Evolutionary conservation across 2,113 vertebrate genomes (phyloP).

Genomic region (Mormoops blainvillei): DNA sequence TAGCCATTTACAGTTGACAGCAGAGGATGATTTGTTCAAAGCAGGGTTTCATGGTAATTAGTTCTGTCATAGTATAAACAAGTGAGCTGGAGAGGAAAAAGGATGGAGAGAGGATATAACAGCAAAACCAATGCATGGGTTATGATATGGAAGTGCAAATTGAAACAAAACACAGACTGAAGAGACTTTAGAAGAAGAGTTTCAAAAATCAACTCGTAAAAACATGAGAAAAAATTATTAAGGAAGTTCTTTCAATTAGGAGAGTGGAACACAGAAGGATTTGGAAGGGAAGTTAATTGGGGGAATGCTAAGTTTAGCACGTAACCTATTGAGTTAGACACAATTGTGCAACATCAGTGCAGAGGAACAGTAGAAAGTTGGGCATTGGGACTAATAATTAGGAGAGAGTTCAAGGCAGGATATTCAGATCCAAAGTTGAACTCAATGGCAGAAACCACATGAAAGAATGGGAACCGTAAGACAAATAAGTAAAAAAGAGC

Average conservation of each 20-base stretch:
- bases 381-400: rapidly evolving
- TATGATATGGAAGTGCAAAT: rapidly evolving
- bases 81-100: neutral
- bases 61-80: neutral
- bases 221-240: neutral
- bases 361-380: neutral
- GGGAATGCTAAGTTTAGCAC: neutral
- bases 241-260: neutral
- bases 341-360: rapidly evolving
- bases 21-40: neutral
- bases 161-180: neutral
- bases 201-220: neutral
- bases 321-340: neutral
- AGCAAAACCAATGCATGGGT: neutral
- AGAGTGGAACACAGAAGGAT: neutral
- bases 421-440: neutral
- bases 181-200: neutral
- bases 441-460: neutral
- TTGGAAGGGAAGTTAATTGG: neutral
- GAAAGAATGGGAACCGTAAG: neutral
- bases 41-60: neutral
- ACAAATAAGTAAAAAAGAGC: neutral
- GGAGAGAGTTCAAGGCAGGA: neutral
- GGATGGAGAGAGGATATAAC: neutral
- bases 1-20: neutral